These are phyloP conservation scores for Chiloscyllium punctatum DNA, from an alignment of 2,797 vertebrate genomes.

Conservation along the genomic window DNA sequence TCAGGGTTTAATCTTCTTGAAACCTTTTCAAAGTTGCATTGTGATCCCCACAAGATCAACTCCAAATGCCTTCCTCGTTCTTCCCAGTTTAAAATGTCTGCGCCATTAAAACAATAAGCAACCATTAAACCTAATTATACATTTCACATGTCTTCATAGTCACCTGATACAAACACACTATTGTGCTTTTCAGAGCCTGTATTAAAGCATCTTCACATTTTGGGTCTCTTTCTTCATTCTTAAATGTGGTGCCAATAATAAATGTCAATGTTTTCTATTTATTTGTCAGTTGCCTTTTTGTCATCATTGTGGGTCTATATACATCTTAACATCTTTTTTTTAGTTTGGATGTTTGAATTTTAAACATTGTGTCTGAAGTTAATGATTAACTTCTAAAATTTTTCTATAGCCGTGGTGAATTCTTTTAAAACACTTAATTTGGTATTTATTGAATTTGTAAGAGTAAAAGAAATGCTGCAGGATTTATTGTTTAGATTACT, in stretches of 20 bases:
- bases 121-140: neutral
- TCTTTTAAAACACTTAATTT: no score
- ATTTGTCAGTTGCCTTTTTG: neutral
- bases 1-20: neutral
- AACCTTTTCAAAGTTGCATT: neutral
- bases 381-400: no score
- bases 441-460: no score
- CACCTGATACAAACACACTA: neutral
- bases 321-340: no score
- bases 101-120: neutral
- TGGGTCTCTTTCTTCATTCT: neutral
- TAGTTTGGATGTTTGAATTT: no score
- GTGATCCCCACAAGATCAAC: neutral
- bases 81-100: neutral
- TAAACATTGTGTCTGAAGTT: no score
- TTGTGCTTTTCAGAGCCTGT: neutral
- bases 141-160: neutral
- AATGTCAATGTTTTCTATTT: neutral
- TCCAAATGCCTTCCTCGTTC: neutral
- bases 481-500: no score
- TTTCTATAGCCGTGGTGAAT: no score
- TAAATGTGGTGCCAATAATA: neutral
- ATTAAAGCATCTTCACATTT: neutral
- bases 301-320: neutral
- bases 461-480: no score